These are phyloP conservation scores for Rallus limicola DNA, from an alignment of 2,113 vertebrate genomes.

Conservation along the genomic window DNA sequence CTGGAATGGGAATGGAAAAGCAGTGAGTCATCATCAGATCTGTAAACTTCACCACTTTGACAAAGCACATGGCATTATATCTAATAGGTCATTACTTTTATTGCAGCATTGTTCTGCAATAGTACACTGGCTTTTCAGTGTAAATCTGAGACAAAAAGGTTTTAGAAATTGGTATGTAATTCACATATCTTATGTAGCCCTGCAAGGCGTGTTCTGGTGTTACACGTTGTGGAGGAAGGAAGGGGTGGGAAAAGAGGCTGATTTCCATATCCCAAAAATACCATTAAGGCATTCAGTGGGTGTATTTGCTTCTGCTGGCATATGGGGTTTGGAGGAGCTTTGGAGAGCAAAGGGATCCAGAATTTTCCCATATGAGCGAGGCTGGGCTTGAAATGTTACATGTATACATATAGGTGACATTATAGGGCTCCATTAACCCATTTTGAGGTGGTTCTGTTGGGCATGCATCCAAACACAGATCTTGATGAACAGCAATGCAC, in stretches of 20 bases:
- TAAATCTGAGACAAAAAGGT: not conserved
- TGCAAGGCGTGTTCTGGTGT: not conserved
- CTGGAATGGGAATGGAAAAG: not conserved
- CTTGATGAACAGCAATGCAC: not conserved
- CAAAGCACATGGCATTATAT: not conserved
- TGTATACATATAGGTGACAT: not conserved
- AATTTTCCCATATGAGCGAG: not conserved
- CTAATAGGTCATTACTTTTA: not conserved
- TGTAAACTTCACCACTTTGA: not conserved
- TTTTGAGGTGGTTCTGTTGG: not conserved
- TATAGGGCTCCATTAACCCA: not conserved
- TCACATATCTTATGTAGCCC: not conserved
- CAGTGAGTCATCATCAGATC: not conserved
- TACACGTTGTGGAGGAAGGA: not conserved
- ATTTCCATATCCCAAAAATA: not conserved
- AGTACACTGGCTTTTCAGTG: not conserved
- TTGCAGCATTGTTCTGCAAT: not conserved
- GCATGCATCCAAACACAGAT: not conserved
- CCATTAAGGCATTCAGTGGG: not conserved
- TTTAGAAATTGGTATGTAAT: not conserved
- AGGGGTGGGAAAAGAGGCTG: not conserved
- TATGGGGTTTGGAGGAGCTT: not conserved
- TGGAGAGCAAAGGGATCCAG: not conserved
- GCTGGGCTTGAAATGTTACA: not conserved
- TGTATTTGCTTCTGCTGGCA: not conserved